Evolutionary conservation across 2,797 vertebrate species (phyloP), one percentile per base, ranked within the genome.

Genomic region (Micrastur ruficollis): DNA sequence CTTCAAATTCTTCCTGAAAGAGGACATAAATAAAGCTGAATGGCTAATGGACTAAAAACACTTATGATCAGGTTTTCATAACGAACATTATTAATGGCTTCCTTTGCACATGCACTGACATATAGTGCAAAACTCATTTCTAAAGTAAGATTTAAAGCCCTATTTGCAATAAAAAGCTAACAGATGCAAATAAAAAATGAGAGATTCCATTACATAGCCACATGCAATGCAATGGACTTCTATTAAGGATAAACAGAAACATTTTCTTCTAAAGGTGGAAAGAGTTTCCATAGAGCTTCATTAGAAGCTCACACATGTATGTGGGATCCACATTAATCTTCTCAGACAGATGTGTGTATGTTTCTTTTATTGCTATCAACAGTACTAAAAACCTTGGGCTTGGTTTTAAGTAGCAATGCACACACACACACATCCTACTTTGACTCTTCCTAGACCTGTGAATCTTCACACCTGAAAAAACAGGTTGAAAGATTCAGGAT

Each of bases 1-100:
- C 96, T 97, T 97, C 96, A 95, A 95, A 98, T 96, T 96, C 96
- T 91, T 90, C 89, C 94, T 95, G 97, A 98, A 97, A 97, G 94
- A 95, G 34, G 49, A 96, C 97, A 98, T 98, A 98, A 98, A 98
- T 98, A 98, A 98, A 97, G 70, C 11, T 67, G 97, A 98, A 98
- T 96, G 96, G 97, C 97, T 98, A 98, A 98, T 97, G 95, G 98
- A 98, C 97, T 98, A 97, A 98, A 98, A 98, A 95, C 98, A 98
- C 97, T 98, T 97, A 97, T 96, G 97, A 98, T 98, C 98, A 94
- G 95, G 96, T 98, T 98, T 98, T 98, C 97, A 96, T 98, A 98
- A 98, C 53, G 93, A 98, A 97, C 88, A 82, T 98, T 98, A 98
- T 98, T 98, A 97, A 98, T 97, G 93, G 95, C 94, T 97, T 96